Percentiles rank a stretch among this genome's conserved stretches.
Evolutionary conservation across 1,140 invertebrate species (phyloP).

Genomic region (Eumeta japonica): DNA sequence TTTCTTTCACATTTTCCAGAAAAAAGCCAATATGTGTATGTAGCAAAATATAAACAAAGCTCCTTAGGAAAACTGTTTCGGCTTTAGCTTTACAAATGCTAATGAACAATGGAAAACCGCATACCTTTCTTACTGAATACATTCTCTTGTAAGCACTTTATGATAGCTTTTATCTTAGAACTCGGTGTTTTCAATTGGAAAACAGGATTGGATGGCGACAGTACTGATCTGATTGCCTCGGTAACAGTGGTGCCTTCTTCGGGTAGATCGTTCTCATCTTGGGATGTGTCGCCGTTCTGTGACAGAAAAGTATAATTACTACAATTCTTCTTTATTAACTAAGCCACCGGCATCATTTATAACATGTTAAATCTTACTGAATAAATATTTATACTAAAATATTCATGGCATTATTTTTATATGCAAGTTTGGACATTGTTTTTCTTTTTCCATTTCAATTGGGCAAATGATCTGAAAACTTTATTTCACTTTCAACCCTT

Average conservation of each 20-base stretch:
- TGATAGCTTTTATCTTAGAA: conserved; percentile 66
- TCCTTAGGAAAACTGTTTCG: too few relatives aligned
- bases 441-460: too few relatives aligned
- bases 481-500: too few relatives aligned
- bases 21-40: too few relatives aligned
- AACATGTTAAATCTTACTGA: not conserved
- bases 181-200: conserved; percentile 62
- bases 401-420: not conserved
- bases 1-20: too few relatives aligned
- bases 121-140: conserved; percentile 55
- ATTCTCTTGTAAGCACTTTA: conserved; percentile 60
- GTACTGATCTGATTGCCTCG: conserved; percentile 56
- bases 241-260: conserved; percentile 32
- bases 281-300: conserved; percentile 10
- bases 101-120: too few relatives aligned
- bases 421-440: not conserved
- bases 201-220: conserved; percentile 69
- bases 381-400: not conserved
- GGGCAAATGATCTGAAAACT: too few relatives aligned
- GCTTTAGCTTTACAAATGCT: too few relatives aligned
- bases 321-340: too few relatives aligned
- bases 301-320: not conserved
- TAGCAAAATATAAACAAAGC: too few relatives aligned
- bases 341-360: not conserved
- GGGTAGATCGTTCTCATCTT: conserved; percentile 10